Base-by-base conservation (phyloP, 2,888 invertebrate species). In the Platycheirus albimanus region DNA sequence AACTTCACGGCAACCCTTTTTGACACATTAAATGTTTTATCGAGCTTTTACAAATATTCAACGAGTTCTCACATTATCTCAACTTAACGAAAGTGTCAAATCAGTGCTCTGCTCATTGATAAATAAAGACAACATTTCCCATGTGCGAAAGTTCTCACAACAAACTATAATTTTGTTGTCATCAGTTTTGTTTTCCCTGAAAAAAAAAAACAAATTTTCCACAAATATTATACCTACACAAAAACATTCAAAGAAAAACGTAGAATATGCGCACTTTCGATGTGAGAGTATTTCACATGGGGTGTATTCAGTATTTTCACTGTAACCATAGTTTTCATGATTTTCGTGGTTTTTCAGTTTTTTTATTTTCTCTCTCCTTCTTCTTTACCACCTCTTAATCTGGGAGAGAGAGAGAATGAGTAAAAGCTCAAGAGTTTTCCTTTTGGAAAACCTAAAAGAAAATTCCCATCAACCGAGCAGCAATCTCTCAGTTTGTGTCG, bases 401-500 rank as follows among this genome's bases (percentile, higher is more conserved):
- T 76, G 66, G 76, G 81, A 61, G 71, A 72, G 81, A 51, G 80
- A 66, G 66, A 72, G 81, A 52, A 30, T 47, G 58, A 52, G 36
- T 4, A 47, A 72, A 80, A 80, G 79, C 79, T 79, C 13, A 41
- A 38, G 33, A 56, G 4, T 52, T 67, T 52, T 52, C 41, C 15
- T 41, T 61, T 41, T 17, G 8, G 58, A 51, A 41, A 41, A 20
- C 8, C 52, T 15, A 19, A 15, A 70, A 56, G 47, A 61, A 78
- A 61, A 45, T 49, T 49, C 63, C 36, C 58, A 72, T 54, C 67
- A 8, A 58, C 11, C 45, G 30, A 69, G 28, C 45, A 69, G 28
- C 45, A 61, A 54, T 15, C 66, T 63, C 71, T 76, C 83, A 83
- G 83, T 83, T 83, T 77, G 77, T 83, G 83, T 83, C 72, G 83